Percentiles rank a stretch among this genome's conserved stretches.
These are phyloP conservation scores for Lutraria lutraria DNA, from an alignment of 2,888 invertebrate genomes.

Conservation along the genomic window DNA sequence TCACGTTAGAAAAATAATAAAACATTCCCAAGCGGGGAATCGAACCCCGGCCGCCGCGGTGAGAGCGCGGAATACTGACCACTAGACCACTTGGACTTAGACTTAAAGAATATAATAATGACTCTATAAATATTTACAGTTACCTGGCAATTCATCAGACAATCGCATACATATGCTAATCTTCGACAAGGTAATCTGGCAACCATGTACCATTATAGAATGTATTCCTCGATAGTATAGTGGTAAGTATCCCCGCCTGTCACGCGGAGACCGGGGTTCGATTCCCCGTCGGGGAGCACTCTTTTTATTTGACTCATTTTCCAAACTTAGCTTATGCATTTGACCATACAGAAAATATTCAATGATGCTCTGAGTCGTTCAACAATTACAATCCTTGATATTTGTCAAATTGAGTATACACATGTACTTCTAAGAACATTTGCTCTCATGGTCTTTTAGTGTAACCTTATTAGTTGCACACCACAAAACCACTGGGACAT, in stretches of 20 bases:
- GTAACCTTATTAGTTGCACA: too few relatives aligned
- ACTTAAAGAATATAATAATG: neutral
- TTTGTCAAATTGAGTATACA: too few relatives aligned
- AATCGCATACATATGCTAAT: neutral
- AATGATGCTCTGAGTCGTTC: too few relatives aligned
- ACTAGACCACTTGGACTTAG: constrained; percentile 24
- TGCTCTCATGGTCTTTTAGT: too few relatives aligned
- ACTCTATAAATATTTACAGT: too few relatives aligned
- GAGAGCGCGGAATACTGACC: constrained; percentile 30
- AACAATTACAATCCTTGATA: too few relatives aligned
- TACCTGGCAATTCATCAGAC: neutral
- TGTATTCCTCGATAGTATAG: constrained; percentile 32
- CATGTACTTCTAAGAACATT: too few relatives aligned
- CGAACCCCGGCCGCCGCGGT: constrained; percentile 35
- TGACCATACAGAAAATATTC: too few relatives aligned
- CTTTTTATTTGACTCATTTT: neutral
- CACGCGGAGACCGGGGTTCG: constrained; percentile 40
- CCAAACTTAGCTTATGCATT: neutral
- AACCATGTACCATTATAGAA: neutral
- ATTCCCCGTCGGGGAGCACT: constrained; percentile 42
- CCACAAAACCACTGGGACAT: too few relatives aligned
- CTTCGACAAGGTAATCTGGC: neutral
- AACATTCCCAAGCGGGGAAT: constrained; percentile 28
- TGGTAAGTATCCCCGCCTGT: constrained; percentile 41
- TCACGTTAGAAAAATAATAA: too few relatives aligned